Base-by-base conservation (phyloP, 2,888 invertebrate genomes). In the Hyposoter dolosus region DNA sequence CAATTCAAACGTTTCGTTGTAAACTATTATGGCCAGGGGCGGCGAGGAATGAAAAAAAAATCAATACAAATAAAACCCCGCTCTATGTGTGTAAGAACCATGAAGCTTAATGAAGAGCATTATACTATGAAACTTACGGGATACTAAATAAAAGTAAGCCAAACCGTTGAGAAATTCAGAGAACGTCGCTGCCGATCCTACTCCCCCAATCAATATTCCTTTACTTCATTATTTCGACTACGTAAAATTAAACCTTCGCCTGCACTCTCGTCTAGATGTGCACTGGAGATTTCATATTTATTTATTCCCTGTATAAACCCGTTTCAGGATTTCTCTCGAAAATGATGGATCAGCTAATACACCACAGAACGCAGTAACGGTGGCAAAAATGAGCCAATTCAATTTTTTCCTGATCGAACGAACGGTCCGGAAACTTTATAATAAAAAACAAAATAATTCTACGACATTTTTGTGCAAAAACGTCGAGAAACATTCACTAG, bases 121-220 rank as follows among this genome's bases (percentile, higher is more conserved):
- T 93, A 93, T 94, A 93, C 92, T 93, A 93, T 93, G 92, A 93
- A 87, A 93, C 92, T 93, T 94, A 93, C 93, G 93, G 93, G 92
- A 94, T 93, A 94, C 92, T 93, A 93, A 93, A 94, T 94, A 94
- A 94, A 94, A 93, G 91, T 94, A 93, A 94, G 92, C 92, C 92
- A 93, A 93, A 93, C 91, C 93, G 94, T 94, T 94, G 89, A 90
- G 86, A 78, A 87, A 77, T 88, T 83, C 87, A 56, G 83, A 72
- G 19, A 83, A 60, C 17, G 56, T 68, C 80, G 56, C 53, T 56
- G 60, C 83, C 83, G 32, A 74, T 69, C 71, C 66, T 32, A 32
- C 53, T 63, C 76, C 35, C 23, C 0, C 56, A 2, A 12, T 50
- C 65, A 3, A 75, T 15, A 45, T 63, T 60, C 28, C 43, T 68